Evolutionary conservation across 2,888 invertebrate genomes (phyloP), one percentile per base, ranked within the genome.

Genomic region (Thecophora atra): DNA sequence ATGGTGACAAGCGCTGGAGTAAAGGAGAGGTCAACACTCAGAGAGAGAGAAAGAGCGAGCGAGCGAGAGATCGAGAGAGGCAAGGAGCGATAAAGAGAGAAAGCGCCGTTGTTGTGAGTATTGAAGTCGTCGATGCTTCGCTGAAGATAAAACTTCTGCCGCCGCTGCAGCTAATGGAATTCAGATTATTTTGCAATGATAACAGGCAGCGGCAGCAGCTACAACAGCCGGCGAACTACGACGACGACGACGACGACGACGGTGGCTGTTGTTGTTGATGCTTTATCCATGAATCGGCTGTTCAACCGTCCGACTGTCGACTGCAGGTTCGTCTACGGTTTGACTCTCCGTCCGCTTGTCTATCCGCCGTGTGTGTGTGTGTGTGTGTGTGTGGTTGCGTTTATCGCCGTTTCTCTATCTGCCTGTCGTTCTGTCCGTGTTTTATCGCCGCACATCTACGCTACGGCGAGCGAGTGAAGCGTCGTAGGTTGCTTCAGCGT

Each of bases 131-230:
- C 63, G 70, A 70, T 70, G 70, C 63, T 63, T 51, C 21, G 70
- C 70, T 19, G 28, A 21, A 28, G 70, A 70, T 70, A 70, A 70
- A 26, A 42, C 17, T 63, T 17, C 62, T 60, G 70, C 51, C 62
- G 68, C 56, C 54, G 68, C 47, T 67, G 52, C 56, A 56, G 84
- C 83, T 83, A 83, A 83, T 83, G 83, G 83, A 83, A 83, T 84
- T 83, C 83, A 82, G 83, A 83, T 83, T 83, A 83, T 84, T 84
- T 82, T 80, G 81, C 80, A 80, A 80, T 79, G 83, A 83, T 83
- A 83, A 83, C 81, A 81, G 80, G 42, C 42, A n/a, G 51, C 11
- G 28, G 26, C 28, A 42, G 5, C 66, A 51, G 30, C 54, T 8
- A 51, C n/a, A n/a, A n/a, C n/a, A n/a, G n/a, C n/a, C n/a, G n/a